A percentile compares a stretch with the other conserved stretches of the same genome.
Conservation (phyloP, 2,797 vertebrate species). For the Fistularia tabacaria region DNA sequence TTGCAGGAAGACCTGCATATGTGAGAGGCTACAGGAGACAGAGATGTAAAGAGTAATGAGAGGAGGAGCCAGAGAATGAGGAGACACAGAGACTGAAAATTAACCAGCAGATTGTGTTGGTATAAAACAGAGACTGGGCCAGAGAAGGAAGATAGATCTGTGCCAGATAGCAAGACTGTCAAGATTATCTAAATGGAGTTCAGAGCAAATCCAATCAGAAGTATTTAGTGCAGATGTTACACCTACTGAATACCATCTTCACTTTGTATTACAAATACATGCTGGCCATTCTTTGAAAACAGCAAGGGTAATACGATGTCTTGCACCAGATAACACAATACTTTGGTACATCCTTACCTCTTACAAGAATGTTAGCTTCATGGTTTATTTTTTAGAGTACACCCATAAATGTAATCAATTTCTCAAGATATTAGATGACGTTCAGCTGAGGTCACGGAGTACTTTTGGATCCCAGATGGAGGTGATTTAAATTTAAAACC, state of each 20-base stretch:
- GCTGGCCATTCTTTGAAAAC: neutral
- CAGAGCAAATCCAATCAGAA: constrained; percentile 47
- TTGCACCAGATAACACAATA: no score
- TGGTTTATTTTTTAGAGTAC: no score
- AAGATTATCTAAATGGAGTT: no score
- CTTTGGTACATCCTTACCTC: no score
- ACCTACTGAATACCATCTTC: constrained; percentile 35
- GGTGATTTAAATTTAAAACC: no score
- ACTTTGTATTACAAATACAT: neutral
- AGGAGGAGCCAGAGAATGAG: neutral
- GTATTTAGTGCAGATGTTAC: constrained; percentile 57
- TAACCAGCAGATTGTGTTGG: no score
- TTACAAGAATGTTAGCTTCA: no score
- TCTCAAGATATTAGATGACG: no score
- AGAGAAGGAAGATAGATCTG: neutral
- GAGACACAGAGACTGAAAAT: neutral
- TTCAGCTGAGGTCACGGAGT: no score
- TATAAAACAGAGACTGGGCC: no score
- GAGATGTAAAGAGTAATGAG: neutral
- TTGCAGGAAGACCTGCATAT: neutral
- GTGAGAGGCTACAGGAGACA: neutral
- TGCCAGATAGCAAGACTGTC: neutral
- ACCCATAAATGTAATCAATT: no score
- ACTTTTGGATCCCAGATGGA: no score
- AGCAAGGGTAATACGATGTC: neutral